A percentile compares a stretch with the other conserved stretches of the same genome.
These are phyloP conservation scores for Campopleginae sp. DNA, from an alignment of 2,888 invertebrate species.

Conservation along the genomic window DNA sequence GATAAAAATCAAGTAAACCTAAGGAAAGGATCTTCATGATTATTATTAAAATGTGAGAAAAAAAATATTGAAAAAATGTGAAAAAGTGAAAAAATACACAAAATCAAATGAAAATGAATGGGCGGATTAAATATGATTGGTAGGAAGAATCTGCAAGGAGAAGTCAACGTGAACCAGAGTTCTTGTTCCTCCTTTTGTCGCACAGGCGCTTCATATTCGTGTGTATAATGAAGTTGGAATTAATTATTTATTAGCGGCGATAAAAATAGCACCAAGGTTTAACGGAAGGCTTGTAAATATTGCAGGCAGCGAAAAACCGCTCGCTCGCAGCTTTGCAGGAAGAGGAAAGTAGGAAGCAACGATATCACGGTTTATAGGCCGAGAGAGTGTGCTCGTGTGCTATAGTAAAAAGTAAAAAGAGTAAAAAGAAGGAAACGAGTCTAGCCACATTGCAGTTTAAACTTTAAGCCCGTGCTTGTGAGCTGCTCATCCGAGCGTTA, in stretches of 20 bases:
- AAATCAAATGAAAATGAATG: background rate
- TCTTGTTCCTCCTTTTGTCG: background rate
- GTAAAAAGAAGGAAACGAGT: constrained; percentile 11
- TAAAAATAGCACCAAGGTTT: constrained; percentile 22
- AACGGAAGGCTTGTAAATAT: background rate
- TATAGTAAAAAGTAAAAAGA: constrained; percentile 8
- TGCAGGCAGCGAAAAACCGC: constrained; percentile 1
- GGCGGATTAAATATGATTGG: background rate
- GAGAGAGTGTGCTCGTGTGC: background rate
- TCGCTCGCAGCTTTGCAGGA: constrained; percentile 41
- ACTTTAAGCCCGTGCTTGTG: constrained; percentile 56
- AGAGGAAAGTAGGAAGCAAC: background rate
- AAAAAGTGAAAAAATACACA: background rate
- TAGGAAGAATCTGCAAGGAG: no score
- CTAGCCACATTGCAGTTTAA: constrained; percentile 56
- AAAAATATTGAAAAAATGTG: no score
- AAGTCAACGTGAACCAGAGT: background rate
- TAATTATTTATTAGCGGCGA: constrained; percentile 43
- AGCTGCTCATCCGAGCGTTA: constrained; percentile 55
- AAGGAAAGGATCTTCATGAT: no score
- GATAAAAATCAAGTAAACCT: no score
- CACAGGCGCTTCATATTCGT: background rate
- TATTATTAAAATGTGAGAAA: no score
- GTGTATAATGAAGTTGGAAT: constrained; percentile 14
- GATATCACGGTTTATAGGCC: background rate